These are phyloP conservation scores for Brachycybe producta DNA, from an alignment of 2,888 invertebrate species.

Conservation along the genomic window DNA sequence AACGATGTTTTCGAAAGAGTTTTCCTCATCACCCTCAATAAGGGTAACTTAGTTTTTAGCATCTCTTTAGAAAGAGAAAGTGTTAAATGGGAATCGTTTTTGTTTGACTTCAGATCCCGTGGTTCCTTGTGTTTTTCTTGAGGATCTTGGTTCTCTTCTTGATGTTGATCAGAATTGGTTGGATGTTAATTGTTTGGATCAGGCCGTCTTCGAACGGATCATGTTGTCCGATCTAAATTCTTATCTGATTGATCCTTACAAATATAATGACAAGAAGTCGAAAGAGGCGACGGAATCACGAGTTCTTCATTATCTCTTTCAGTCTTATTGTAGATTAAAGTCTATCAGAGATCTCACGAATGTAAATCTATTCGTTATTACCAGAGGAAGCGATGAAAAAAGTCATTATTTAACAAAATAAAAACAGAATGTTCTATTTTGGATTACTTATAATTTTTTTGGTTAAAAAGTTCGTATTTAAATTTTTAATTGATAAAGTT, in stretches of 20 bases:
- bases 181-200: slow-evolving; percentile 54
- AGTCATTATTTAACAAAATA: too few species aligned
- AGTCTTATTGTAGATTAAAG: slow-evolving; percentile 37
- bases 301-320: slow-evolving; percentile 56
- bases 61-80: background rate
- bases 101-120: too few species aligned
- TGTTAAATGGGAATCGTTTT: background rate
- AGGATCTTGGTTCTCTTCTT: slow-evolving; percentile 42
- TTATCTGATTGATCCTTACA: slow-evolving; percentile 1
- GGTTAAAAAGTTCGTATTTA: too few species aligned
- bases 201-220: slow-evolving; percentile 65
- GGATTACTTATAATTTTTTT: too few species aligned
- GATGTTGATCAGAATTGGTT: slow-evolving; percentile 40
- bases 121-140: slow-evolving; percentile 48
- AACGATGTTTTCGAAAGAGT: slow-evolving; percentile 8
- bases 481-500: too few species aligned
- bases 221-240: slow-evolving; percentile 34
- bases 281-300: slow-evolving; percentile 44
- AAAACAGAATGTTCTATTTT: too few species aligned
- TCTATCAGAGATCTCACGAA: background rate
- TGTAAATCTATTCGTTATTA: too few species aligned
- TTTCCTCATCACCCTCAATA: slow-evolving; percentile 6
- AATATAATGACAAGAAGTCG: background rate
- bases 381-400: too few species aligned
- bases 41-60: background rate